Base-by-base conservation (phyloP, 2,888 invertebrate genomes). In the Camptogramma bilineatum region DNA sequence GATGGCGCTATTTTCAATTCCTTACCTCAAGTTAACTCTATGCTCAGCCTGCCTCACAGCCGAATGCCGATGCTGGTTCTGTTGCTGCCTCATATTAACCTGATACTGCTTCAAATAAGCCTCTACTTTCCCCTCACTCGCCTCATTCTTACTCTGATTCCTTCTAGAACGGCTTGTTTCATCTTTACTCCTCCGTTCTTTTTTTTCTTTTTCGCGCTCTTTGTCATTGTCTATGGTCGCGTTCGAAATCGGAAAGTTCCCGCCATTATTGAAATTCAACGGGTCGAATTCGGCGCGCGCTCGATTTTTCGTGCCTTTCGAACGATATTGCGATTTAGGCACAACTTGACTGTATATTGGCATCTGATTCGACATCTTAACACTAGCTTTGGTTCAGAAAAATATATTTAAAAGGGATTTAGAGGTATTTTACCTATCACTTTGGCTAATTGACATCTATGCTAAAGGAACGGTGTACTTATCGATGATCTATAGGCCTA, bases 181-280 rank as follows among this genome's bases (percentile, higher is more conserved):
- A 56, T 83, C 81, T 64, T 86, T 77, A 54, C 77, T 73, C 69
- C 81, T 73, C 69, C 81, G 70, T 52, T 80, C 77, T 21, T 86
- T 85, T 57, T 86, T 84, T 62, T 87, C 70, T 34, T 72, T 70
- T 68, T 77, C 77, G 69, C 81, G 73, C 50, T 85, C 81, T 66
- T 87, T 86, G 58, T 90, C 88, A 47, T 87, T 82, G 10, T 79
- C 81, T 76, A 67, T 51, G 52, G 68, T 73, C 28, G 76, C 71
- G 58, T 68, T 88, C 81, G 61, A 50, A 24, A 62, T 58, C n/a
- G 62, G 87, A 76, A 93, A 93, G 52, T 93, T 93, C 0, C 94
- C 93, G 1, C 93, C 92, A 74, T 90, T 88, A 88, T 96, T 78
- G 90, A 95, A 77, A 93, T 96, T 75, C 91, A 96, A 81, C 74